Conservation (phyloP, 2,113 vertebrate species). For the Equus quagga region DNA sequence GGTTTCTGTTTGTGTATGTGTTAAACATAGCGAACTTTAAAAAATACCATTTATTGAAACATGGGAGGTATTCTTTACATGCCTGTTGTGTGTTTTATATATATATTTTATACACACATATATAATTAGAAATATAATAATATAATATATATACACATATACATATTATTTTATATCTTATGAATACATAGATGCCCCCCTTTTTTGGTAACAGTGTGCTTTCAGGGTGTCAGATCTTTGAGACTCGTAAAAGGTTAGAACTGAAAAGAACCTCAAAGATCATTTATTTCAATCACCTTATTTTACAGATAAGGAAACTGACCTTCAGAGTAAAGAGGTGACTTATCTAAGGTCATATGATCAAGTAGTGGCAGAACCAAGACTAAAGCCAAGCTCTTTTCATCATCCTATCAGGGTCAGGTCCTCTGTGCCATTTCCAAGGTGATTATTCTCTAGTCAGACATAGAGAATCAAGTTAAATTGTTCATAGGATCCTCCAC, state of each 20-base stretch:
- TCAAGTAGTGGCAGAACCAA: not conserved
- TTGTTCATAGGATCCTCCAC: not conserved
- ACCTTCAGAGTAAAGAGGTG: not conserved
- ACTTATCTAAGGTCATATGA: not conserved
- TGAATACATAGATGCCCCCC: not conserved
- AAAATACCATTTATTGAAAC: not conserved
- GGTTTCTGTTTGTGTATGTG: not conserved
- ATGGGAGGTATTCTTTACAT: not conserved
- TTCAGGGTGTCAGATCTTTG: slow-evolving; percentile 12
- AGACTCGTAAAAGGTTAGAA: not conserved
- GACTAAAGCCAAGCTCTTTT: not conserved
- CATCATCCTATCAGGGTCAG: not conserved
- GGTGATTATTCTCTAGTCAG: not conserved
- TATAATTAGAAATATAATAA: not conserved
- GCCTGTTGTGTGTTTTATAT: not conserved
- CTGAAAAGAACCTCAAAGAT: not conserved
- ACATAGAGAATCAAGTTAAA: not conserved
- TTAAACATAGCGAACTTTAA: not conserved
- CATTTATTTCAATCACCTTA: not conserved
- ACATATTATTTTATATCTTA: not conserved
- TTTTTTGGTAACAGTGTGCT: not conserved
- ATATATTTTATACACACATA: not conserved
- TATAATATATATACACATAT: not conserved
- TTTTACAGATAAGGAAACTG: not conserved
- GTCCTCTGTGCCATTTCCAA: not conserved